Conservation (phyloP, 2,888 invertebrate genomes). For the Catotricha subobsoleta region DNA sequence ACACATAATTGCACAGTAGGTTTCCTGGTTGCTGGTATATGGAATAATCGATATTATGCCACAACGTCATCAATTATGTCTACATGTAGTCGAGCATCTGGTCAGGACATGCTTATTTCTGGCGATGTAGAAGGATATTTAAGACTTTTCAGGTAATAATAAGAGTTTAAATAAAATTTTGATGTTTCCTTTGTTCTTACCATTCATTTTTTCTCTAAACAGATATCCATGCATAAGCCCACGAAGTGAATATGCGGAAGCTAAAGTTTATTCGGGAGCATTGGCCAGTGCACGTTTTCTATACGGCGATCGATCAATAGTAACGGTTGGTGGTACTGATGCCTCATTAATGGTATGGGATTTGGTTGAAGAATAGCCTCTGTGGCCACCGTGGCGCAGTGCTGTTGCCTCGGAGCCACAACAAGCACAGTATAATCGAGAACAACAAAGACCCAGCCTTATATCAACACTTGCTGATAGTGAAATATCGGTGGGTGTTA, state of each 20-base stretch:
- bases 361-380: conserved; percentile 39
- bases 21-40: conserved; percentile 72
- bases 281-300: conserved; percentile 66
- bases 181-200: not conserved
- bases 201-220: too few relatives aligned
- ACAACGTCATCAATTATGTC: conserved; percentile 67
- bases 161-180: not conserved
- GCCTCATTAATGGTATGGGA: conserved; percentile 86
- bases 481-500: conserved; percentile 13
- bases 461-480: conserved; percentile 26
- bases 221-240: conserved; percentile 74
- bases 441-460: conserved; percentile 16
- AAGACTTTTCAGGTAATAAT: conserved; percentile 51
- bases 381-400: conserved; percentile 22
- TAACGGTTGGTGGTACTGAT: conserved; percentile 73
- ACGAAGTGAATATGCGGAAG: conserved; percentile 73
- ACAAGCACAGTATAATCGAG: conserved; percentile 17
- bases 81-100: conserved; percentile 63
- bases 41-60: conserved; percentile 80
- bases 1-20: conserved; percentile 76
- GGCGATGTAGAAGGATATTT: conserved; percentile 84
- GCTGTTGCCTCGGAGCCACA: conserved; percentile 15
- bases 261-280: conserved; percentile 71
- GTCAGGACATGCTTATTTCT: conserved; percentile 64
- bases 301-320: conserved; percentile 68